These are phyloP conservation scores for Gyps fulvus DNA, from an alignment of 2,113 vertebrate species.

Conservation along the genomic window DNA sequence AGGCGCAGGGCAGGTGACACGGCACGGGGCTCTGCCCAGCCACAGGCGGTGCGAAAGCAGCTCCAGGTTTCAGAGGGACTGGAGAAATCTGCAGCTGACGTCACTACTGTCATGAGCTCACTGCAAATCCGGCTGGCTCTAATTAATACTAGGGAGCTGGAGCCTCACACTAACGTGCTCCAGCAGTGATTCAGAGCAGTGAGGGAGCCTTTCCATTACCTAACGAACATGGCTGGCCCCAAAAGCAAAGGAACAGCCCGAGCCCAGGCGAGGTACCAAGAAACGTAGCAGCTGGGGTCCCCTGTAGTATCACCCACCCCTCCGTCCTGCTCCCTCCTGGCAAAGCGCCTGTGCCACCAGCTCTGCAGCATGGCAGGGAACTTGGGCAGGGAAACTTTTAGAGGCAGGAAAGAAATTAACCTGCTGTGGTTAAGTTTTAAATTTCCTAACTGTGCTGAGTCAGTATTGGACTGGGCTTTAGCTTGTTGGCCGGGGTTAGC, in stretches of 20 bases:
- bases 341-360: rapidly evolving
- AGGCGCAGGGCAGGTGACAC: not conserved
- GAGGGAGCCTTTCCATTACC: not conserved
- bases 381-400: not conserved
- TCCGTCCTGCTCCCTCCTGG: not conserved
- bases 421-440: not conserved
- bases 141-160: not conserved
- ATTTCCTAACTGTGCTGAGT: not conserved
- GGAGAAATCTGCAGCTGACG: not conserved
- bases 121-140: not conserved
- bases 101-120: not conserved
- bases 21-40: not conserved
- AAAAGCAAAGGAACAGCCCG: not conserved
- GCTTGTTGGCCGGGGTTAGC: rapidly evolving
- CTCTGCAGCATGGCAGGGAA: not conserved
- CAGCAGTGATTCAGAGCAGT: not conserved
- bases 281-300: rapidly evolving
- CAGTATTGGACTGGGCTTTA: not conserved
- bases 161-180: not conserved
- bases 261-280: not conserved
- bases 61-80: not conserved
- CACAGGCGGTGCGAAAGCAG: not conserved
- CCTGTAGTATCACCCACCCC: not conserved
- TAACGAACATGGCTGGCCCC: rapidly evolving
- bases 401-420: not conserved